Conservation (phyloP, 2,888 invertebrate species). For the Diabrotica balteata region DNA sequence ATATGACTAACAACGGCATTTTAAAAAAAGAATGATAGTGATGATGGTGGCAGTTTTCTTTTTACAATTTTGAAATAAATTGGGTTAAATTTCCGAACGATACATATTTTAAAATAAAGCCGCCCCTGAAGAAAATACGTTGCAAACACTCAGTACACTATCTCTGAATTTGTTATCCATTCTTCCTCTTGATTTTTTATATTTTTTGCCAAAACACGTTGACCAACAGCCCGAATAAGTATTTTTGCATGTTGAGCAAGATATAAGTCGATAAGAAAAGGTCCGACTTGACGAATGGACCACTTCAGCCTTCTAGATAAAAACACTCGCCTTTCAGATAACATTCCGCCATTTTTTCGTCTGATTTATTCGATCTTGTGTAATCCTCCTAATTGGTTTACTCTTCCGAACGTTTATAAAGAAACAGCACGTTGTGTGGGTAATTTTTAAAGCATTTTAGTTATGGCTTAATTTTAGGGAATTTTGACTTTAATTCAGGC, state of each 20-base stretch:
- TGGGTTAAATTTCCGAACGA: too few relatives aligned
- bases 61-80: too few relatives aligned
- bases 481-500: too few relatives aligned
- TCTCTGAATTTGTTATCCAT: too few relatives aligned
- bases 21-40: too few relatives aligned
- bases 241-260: conserved; percentile 37
- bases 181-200: too few relatives aligned
- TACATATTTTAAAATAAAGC: too few relatives aligned
- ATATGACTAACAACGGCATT: too few relatives aligned
- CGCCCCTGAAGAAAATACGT: too few relatives aligned
- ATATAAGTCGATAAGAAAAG: conserved; percentile 28
- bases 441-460: neutral
- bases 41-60: too few relatives aligned
- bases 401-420: conserved; percentile 32
- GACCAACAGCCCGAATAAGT: conserved; percentile 25
- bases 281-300: conserved; percentile 35
- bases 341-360: conserved; percentile 13
- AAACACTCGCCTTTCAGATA: conserved; percentile 13
- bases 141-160: too few relatives aligned
- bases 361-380: conserved; percentile 43
- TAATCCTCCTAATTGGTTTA: conserved; percentile 44
- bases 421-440: neutral
- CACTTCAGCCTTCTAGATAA: conserved; percentile 33
- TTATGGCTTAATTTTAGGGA: neutral
- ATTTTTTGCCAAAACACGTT: conserved; percentile 19